Percentiles rank a stretch among this genome's conserved stretches.
Conservation (phyloP, 2,113 vertebrate genomes). For the Leptosomus discolor region DNA sequence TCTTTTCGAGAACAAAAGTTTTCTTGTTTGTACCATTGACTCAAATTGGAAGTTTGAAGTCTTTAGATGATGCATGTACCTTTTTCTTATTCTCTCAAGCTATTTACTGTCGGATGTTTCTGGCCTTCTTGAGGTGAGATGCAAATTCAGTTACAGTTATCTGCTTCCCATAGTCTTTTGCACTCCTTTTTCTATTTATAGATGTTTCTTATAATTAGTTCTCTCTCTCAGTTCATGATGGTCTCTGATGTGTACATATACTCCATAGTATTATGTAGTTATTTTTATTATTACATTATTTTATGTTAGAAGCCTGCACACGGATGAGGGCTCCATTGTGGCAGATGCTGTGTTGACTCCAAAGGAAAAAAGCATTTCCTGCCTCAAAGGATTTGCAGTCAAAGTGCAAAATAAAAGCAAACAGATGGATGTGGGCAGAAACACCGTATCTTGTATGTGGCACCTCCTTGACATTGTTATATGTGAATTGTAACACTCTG, state of each 20-base stretch:
- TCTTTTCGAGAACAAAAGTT: background rate
- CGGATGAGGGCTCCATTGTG: background rate
- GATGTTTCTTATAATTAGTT: background rate
- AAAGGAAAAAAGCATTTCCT: background rate
- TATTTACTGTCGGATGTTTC: slow-evolving; percentile 24
- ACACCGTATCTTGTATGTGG: background rate
- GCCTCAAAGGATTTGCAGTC: background rate
- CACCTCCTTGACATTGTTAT: slow-evolving; percentile 20
- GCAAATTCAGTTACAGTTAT: background rate
- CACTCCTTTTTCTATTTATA: background rate
- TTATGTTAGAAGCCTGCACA: background rate
- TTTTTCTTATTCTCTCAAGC: slow-evolving; percentile 33
- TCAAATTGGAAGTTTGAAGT: slow-evolving; percentile 64
- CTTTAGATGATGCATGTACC: background rate
- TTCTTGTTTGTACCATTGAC: background rate
- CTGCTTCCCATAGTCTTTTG: background rate
- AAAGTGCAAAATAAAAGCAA: slow-evolving; percentile 13
- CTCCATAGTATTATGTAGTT: background rate
- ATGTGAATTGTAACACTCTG: slow-evolving; percentile 20
- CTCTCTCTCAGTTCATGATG: background rate
- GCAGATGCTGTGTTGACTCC: background rate
- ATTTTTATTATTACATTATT: background rate
- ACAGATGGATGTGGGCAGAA: slow-evolving; percentile 28
- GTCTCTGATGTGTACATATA: background rate
- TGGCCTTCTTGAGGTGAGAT: background rate